Base-by-base conservation (phyloP, 1,140 invertebrate species). In the Meteorus sp. region DNA sequence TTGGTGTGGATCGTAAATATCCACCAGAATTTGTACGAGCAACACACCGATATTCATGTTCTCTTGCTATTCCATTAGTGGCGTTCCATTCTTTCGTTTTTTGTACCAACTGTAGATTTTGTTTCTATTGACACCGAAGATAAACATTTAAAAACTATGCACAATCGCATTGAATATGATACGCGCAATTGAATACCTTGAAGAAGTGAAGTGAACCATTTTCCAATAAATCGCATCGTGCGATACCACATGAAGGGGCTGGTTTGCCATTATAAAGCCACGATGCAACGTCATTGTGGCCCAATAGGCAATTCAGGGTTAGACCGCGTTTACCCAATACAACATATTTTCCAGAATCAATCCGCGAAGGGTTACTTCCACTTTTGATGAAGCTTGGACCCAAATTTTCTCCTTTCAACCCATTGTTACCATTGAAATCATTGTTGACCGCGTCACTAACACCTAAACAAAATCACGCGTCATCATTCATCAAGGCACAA, bases 21-120 rank as follows among this genome's bases (percentile, higher is more conserved):
- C 68, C 73, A 43, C 73, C 75, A 52, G 62, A 71, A 72, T 54
- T 73, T 23, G 69, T 78, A 43, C 39, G 70, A 37, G 63, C 63
- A 68, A 78, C 61, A 61, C 78, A 80, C 22, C 77, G 69, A 61
- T 73, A 79, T 41, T 77, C 75, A 53, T 80, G 68, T 55, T 64
- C 66, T 54, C 52, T 64, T 45, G 64, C 50, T 37, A 22, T 58
- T 60, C 65, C 65, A 44, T 47, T 50, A 47, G 44, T 64, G 45
- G 56, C 62, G 53, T 73, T 66, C 39, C 66, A 66, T 50, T 63
- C 66, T 68, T 67, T 74, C 27, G 65, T 60, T 62, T 76, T 79
- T 62, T 75, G 73, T 37, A 47, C 56, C 56, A 71, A 63, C 66
- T 74, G 61, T 43, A 61, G 60, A 68, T 67, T 73, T 65, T 74